Conservation (phyloP, 2,113 vertebrate species). For the Heterocephalus glaber region DNA sequence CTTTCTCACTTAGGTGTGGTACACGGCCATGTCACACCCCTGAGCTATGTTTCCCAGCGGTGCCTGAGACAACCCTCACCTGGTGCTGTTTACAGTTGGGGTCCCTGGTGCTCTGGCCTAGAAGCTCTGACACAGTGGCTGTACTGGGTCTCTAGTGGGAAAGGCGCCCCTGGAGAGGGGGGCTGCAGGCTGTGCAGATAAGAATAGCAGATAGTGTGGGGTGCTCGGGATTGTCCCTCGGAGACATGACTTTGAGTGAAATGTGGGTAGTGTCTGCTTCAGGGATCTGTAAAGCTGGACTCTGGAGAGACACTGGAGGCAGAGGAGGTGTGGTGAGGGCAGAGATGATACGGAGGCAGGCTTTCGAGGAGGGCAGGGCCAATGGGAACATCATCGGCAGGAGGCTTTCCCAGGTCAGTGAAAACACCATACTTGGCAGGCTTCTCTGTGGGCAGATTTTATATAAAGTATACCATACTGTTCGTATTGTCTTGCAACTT, state of each 20-base stretch:
- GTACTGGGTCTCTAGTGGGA: not conserved
- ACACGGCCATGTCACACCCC: not conserved
- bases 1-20: not conserved
- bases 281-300: not conserved
- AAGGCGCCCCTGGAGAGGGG: not conserved
- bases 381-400: no score
- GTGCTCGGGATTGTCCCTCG: not conserved
- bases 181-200: not conserved
- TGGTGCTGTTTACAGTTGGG: not conserved
- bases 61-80: not conserved
- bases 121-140: not conserved
- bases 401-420: not conserved
- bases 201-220: not conserved
- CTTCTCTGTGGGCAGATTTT: not conserved
- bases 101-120: not conserved
- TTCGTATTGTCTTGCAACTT: constrained; percentile 34
- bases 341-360: not conserved
- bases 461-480: not conserved
- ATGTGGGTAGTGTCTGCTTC: not conserved
- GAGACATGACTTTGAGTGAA: not conserved
- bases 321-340: not conserved
- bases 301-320: not conserved
- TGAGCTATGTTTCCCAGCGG: not conserved
- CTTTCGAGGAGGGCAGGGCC: not conserved
- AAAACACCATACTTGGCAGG: not conserved